Base-by-base conservation (phyloP, 1,140 invertebrate genomes). In the Aphaenogaster floridana region DNA sequence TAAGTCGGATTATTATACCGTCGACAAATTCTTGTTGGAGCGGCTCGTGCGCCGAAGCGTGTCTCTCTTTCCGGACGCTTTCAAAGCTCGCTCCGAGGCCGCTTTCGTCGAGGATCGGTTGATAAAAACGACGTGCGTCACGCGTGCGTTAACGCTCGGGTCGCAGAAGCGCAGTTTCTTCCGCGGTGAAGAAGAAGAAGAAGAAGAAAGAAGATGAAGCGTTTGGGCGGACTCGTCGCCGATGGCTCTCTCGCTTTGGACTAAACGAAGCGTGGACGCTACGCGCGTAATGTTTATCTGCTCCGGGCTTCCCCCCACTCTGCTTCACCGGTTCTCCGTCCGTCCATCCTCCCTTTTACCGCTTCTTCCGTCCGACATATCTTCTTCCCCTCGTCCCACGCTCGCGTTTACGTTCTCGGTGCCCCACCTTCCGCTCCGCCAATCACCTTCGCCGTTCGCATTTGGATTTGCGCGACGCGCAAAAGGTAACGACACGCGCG, bases 271-370 rank as follows among this genome's bases (percentile, higher is more conserved):
- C 83, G 74, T 87, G 78, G 72, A 88, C 78, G 78, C 63, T 79
- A 61, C 50, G 87, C 87, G 80, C 72, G 74, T 85, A 91, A 90
- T 93, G 91, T 93, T 93, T 93, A 93, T 89, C 89, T 87, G 88
- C 7, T 80, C 28, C 84, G 77, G 34, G 21, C 52, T 54, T 64
- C 52, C 48, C 57, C 87, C 87, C 84, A 64, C 81, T 86, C 69
- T 68, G n/a, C 80, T 78, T 66, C 86, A 48, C 59, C 86, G 61
- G 48, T 34, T 72, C 57, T 78, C n/a, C 68, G 36, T 64, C 71
- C 71, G 48, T 66, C 39, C 28, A 0, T 66, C 39, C 48, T 54
- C 61, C 39, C 48, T 36, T 72, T 59, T 52, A 63, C 64, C 72
- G 34, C 76, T 83, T 74, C 87, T 78, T 72, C 83, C 85, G 39